phyloP scores from a whole-genome alignment of 1,140 invertebrate genomes.

The Mya arenaria region DNA sequence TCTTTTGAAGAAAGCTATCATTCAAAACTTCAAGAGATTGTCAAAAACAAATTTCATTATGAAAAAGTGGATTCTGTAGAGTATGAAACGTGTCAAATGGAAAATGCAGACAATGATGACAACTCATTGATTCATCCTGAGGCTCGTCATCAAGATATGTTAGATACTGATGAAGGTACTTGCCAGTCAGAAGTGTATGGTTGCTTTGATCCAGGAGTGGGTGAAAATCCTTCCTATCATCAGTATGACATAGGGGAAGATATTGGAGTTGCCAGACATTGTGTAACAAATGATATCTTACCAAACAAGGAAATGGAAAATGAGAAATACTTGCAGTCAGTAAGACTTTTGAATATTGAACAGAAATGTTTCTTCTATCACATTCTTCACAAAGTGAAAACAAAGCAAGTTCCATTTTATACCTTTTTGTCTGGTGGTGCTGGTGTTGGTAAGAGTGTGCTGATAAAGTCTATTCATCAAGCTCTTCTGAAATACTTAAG shows the following conservation, averaged over 20 bases:
- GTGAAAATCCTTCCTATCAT: neutral
- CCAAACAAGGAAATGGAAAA: constrained; percentile 23
- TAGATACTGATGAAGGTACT: neutral
- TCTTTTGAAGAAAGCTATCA: constrained; percentile 31
- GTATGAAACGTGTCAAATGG: neutral
- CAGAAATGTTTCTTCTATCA: constrained; percentile 28
- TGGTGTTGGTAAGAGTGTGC: constrained; percentile 48
- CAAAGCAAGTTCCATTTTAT: neutral
- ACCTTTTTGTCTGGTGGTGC: constrained; percentile 53
- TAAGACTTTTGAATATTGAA: constrained; percentile 38
- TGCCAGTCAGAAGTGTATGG: neutral
- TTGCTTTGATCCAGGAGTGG: constrained; percentile 35
- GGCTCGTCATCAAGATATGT: constrained; percentile 30
- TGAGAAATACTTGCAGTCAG: constrained; percentile 14
- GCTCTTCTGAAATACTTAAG: constrained; percentile 43
- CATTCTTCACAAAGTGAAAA: constrained; percentile 8
- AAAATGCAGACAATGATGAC: neutral
- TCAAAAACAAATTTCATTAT: neutral
- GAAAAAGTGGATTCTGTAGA: neutral
- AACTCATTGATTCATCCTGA: constrained; percentile 17
- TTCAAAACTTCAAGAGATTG: constrained; percentile 4
- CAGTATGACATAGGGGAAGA: constrained; percentile 51
- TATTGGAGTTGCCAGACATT: constrained; percentile 9
- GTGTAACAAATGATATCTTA: neutral
- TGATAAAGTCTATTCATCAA: constrained; percentile 39